Evolutionary conservation across 1,140 invertebrate species (phyloP), one percentile per base, ranked within the genome.

Genomic region (Drosophila nikananu): DNA sequence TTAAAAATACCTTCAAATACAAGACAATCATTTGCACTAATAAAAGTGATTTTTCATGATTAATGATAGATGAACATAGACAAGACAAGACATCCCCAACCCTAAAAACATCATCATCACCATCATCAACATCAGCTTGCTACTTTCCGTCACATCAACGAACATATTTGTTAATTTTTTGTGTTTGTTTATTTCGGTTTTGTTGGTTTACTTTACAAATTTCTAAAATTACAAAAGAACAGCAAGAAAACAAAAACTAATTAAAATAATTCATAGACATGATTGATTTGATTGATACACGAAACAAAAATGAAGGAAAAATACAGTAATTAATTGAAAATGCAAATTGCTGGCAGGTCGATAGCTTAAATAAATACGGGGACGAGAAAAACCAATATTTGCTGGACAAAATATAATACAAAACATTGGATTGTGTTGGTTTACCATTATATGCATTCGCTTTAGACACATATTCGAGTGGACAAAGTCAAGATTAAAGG

Each of bases 291-390:
- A 37, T 66, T 61, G 49, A 62, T 46, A 68, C 75, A 67, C 59
- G 64, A 71, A 23, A 55, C 21, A 67, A 77, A 63, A 52, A 21
- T 39, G 3, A 25, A 23, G 10, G 3, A 25, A 39, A 57, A 39
- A 57, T 25, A 60, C 57, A 48, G 49, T 51, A 58, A 71, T 58
- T 75, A 58, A 57, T 57, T 57, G 54, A 68, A 90, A 90, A 90
- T 90, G 86, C 86, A 91, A 82, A 74, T 37, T 59, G 86, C 86
- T 91, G 86, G 86, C 86, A 90, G 86, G 81, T 82, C 35, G 27
- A 81, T 74, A 75, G 83, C 83, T 87, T 87, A 87, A 68, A 71
- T 66, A 89, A 77, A 77, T 86, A 86, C 59, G 57, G 32, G 51
- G 52, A 55, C 25, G 41, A n/a, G 35, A 41, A 42, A 77, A 35